These are phyloP conservation scores for Astropecten irregularis DNA, from an alignment of 53 echinoderm and acorn worm genomes.

Conservation along the genomic window DNA sequence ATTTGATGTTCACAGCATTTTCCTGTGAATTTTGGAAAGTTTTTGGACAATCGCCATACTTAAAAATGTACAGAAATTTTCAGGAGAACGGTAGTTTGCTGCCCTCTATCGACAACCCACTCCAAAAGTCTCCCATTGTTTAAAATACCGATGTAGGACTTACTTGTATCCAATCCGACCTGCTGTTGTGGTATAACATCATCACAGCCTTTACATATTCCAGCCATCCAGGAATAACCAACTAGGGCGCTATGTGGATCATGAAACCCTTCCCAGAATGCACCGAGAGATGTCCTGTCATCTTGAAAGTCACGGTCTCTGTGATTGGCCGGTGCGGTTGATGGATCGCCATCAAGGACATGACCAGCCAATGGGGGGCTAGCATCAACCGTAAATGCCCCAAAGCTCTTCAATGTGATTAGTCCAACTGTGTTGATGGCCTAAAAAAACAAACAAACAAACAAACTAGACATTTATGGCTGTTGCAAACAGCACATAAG, in stretches of 20 bases:
- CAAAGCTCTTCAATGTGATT: background rate
- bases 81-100: no score
- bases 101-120: no score
- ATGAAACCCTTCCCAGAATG: slow-evolving; percentile 68
- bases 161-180: slow-evolving; percentile 42
- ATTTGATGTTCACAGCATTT: no score
- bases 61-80: no score
- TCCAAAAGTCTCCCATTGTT: no score
- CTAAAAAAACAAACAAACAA: background rate
- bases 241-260: slow-evolving; percentile 51
- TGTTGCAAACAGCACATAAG: no score
- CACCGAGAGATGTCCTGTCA: slow-evolving; percentile 27
- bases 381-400: slow-evolving; percentile 48
- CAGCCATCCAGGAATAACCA: slow-evolving; percentile 45
- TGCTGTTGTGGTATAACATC: slow-evolving; percentile 47
- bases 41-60: no score
- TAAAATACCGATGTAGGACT: no score
- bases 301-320: slow-evolving; percentile 59
- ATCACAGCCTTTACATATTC: slow-evolving; percentile 44
- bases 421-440: slow-evolving; percentile 10
- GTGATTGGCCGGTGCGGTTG: background rate
- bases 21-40: no score
- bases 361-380: slow-evolving; percentile 61
- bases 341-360: slow-evolving; percentile 51
- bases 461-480: no score